Conservation (phyloP, 1,140 invertebrate genomes). For the Zaprionus nigranus region DNA sequence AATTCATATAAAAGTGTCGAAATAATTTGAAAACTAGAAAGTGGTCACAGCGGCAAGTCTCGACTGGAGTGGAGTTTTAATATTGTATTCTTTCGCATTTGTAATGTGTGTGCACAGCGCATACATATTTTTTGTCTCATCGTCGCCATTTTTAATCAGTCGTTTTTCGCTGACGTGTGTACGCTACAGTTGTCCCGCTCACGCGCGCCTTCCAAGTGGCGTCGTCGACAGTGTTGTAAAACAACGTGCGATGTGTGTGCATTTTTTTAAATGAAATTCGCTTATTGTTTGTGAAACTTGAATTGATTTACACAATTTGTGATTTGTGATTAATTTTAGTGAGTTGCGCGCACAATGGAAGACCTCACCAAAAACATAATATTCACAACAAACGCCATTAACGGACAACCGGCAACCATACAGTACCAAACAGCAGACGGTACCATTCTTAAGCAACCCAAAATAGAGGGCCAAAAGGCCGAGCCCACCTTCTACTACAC, state of each 20-base stretch:
- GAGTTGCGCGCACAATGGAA: slow-evolving; percentile 68
- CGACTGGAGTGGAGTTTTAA: slow-evolving; percentile 32
- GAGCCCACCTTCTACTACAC: slow-evolving; percentile 88
- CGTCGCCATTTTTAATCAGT: slow-evolving; percentile 79
- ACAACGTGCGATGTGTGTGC: slow-evolving; percentile 20
- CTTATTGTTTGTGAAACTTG: slow-evolving; percentile 14
- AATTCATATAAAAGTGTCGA: not conserved
- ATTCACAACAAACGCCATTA: slow-evolving; percentile 80
- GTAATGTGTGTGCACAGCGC: slow-evolving; percentile 47
- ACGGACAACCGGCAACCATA: slow-evolving; percentile 80
- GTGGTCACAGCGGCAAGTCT: slow-evolving; percentile 15
- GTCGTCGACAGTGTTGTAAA: slow-evolving; percentile 66
- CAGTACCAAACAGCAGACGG: slow-evolving; percentile 84
- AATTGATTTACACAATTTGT: slow-evolving; percentile 19
- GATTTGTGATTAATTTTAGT: slow-evolving; percentile 28
- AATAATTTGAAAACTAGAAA: slow-evolving; percentile 5
- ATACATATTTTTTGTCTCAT: slow-evolving; percentile 74
- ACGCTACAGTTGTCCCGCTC: slow-evolving; percentile 48
- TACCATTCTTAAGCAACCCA: slow-evolving; percentile 82
- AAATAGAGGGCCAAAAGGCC: slow-evolving; percentile 81
- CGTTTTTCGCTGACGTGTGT: slow-evolving; percentile 69
- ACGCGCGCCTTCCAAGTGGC: slow-evolving; percentile 30
- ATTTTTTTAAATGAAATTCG: slow-evolving; percentile 30
- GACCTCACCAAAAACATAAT: slow-evolving; percentile 84
- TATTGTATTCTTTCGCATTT: slow-evolving; percentile 40